Conservation (phyloP, 2,797 vertebrate species). For the Halcyon leucocephala region DNA sequence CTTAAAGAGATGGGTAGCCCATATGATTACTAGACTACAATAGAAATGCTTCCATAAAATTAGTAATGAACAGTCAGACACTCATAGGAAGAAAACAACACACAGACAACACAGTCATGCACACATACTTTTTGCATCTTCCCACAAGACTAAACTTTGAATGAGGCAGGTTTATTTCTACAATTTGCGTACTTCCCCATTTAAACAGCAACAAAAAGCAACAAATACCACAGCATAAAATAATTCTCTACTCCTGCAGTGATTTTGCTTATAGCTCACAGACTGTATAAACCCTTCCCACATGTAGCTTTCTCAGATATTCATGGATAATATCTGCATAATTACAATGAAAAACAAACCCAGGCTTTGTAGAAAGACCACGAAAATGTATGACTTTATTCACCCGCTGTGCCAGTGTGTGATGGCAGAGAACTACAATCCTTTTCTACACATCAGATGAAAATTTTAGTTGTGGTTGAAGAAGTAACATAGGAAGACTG, state of each 20-base stretch:
- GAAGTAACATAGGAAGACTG: background rate
- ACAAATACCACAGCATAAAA: background rate
- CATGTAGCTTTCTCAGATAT: background rate
- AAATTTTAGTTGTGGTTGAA: background rate
- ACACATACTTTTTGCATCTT: background rate
- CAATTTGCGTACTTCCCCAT: background rate
- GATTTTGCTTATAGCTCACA: background rate
- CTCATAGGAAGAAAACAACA: accelerated
- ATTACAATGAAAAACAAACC: background rate
- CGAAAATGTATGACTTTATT: background rate
- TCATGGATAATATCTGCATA: background rate
- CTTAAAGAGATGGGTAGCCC: background rate
- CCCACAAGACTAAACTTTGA: background rate
- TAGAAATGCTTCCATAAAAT: background rate
- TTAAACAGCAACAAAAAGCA: background rate
- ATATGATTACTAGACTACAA: background rate
- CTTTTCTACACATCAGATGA: background rate
- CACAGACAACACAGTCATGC: accelerated
- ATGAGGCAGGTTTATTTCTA: background rate
- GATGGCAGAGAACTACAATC: background rate
- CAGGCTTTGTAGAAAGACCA: background rate
- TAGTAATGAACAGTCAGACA: background rate
- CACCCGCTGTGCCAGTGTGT: background rate
- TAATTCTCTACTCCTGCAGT: background rate
- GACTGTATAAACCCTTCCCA: background rate